A percentile compares a stretch with the other conserved stretches of the same genome.
These are phyloP conservation scores for Chromoteleia sp. DNA, from an alignment of 2,888 invertebrate genomes.

Conservation along the genomic window DNA sequence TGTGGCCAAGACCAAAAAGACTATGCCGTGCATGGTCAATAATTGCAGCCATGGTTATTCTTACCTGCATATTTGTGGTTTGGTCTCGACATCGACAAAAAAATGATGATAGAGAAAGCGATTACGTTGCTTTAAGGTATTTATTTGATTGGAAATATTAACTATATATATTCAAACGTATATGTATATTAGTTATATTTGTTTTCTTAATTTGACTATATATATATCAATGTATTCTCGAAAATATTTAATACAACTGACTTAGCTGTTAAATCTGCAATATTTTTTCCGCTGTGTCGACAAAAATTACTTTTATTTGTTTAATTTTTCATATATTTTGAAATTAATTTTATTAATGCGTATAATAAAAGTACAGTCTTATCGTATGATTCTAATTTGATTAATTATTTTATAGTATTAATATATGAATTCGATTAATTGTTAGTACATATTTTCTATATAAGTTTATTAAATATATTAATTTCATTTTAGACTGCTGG, in stretches of 20 bases:
- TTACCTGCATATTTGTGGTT: constrained; percentile 76
- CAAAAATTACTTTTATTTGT: too few species aligned
- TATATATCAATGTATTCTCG: background rate
- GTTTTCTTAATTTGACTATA: background rate
- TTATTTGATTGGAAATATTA: background rate
- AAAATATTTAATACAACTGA: too few species aligned
- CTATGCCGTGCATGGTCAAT: constrained; percentile 77
- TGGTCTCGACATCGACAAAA: constrained; percentile 75
- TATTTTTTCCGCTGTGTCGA: too few species aligned
- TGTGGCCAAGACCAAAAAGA: constrained; percentile 81
- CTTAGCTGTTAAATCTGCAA: too few species aligned
- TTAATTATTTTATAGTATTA: too few species aligned
- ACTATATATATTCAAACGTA: too few species aligned
- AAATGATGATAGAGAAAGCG: constrained; percentile 71
- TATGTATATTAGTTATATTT: too few species aligned
- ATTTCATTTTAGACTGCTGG: constrained; percentile 85
- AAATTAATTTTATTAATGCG: too few species aligned
- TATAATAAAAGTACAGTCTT: too few species aligned
- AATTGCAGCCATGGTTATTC: constrained; percentile 71
- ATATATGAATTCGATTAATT: too few species aligned
- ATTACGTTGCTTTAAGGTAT: constrained; percentile 74
- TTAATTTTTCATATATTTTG: too few species aligned
- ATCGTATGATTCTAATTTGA: too few species aligned
- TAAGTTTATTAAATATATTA: constrained; percentile 5
- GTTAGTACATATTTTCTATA: constrained; percentile 14